Base-by-base conservation (phyloP, 1,140 invertebrate genomes). In the Belonocnema kinseyi region DNA sequence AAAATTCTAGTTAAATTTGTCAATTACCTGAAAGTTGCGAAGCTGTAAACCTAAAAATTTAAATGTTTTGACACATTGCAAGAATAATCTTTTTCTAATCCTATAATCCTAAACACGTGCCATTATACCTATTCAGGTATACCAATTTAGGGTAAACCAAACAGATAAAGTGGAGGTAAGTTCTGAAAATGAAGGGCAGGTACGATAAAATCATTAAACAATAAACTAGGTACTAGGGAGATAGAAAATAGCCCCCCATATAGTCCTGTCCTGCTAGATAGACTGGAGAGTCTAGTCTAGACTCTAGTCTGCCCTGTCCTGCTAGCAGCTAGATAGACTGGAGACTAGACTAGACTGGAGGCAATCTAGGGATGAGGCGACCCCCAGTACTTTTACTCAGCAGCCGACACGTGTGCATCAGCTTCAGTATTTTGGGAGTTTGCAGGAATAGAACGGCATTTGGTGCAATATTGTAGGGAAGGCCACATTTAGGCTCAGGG, bases 381-480 rank as follows among this genome's bases (percentile, higher is more conserved):
- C 61, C 61, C 26, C 61, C 61, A 40, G 61, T 46, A 46, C 40
- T 46, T 46, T 11, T 10, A 11, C 40, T 46, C 40, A 26, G 33
- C 26, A 66, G 21, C 46, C 16, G 61, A 66, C 61, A 66, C 61
- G 61, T 66, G 61, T 66, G 61, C 61, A 40, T 66, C 61, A 58
- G 61, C 61, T 14, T 66, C 61, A 58, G 58, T 61, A 61, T 61
- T 61, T 61, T 61, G 21, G 58, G 58, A 61, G 13, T 40, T 66
- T 66, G 61, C 26, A 46, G 61, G 61, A 66, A n/a, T n/a, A n/a
- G n/a, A n/a, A 66, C 33, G 40, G 26, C 71, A 73, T 66, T 77
- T 73, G 76, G 76, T 73, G 72, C 52, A 73, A 72, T 71, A 80
- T 71, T 74, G 52, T 50, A 72, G 72, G 72, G 72, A 77, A 76